Evolutionary conservation across 2,797 vertebrate species (phyloP).

Genomic region (Eptatretus atami): DNA sequence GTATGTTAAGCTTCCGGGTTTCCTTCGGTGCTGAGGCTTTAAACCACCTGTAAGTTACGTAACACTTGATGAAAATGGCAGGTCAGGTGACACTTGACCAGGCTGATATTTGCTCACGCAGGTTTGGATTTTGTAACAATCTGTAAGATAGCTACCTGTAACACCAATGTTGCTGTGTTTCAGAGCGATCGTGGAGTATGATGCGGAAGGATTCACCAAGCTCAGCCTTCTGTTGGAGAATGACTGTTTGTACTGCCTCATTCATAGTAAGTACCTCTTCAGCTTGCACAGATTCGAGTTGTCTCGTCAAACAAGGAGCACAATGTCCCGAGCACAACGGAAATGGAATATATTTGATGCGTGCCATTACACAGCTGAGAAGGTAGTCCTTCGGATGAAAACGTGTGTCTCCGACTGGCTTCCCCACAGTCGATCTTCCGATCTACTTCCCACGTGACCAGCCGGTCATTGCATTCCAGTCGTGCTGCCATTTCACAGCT

Average conservation of each 20-base stretch:
- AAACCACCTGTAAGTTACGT: too few species aligned
- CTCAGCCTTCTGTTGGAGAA: conserved; percentile 80
- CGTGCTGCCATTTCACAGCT: conserved; percentile 83
- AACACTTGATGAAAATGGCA: too few species aligned
- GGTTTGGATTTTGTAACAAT: too few species aligned
- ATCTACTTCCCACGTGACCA: conserved; percentile 89
- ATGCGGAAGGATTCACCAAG: conserved; percentile 91
- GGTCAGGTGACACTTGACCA: too few species aligned
- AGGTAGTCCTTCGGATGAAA: too few species aligned
- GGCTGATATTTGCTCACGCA: too few species aligned
- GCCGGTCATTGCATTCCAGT: conserved; percentile 81
- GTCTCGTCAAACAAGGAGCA: too few species aligned
- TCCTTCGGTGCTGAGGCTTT: too few species aligned
- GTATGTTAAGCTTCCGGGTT: too few species aligned
- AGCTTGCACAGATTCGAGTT: conserved; percentile 10
- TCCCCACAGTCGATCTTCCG: conserved; percentile 42
- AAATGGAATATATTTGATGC: neutral
- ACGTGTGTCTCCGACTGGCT: neutral
- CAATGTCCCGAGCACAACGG: too few species aligned
- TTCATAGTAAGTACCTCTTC: conserved; percentile 44
- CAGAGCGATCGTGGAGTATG: conserved; percentile 86
- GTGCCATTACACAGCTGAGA: neutral
- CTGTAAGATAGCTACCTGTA: too few species aligned
- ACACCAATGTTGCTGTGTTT: conserved; percentile 5
- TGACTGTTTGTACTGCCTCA: conserved; percentile 90